A percentile compares a stretch with the other conserved stretches of the same genome.
Evolutionary conservation across 2,888 invertebrate genomes (phyloP).

Genomic region (Noctua fimbriata): DNA sequence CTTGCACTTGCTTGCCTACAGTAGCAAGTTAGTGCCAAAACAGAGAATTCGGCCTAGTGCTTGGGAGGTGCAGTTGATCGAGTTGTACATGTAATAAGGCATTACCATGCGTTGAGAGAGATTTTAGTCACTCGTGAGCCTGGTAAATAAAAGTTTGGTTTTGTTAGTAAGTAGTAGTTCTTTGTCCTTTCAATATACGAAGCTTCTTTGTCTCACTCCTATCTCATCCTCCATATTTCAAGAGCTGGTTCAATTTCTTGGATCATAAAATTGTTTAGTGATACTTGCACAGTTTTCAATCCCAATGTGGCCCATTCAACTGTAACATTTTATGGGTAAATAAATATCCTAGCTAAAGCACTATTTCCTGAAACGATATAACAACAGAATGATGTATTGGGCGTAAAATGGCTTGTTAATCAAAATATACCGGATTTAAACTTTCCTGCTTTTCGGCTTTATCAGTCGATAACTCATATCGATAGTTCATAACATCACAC

Average conservation of each 20-base stretch:
- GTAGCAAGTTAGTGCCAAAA: too few species aligned
- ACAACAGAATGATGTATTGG: neutral
- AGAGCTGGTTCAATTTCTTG: conserved; percentile 44
- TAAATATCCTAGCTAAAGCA: conserved; percentile 30
- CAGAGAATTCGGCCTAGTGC: too few species aligned
- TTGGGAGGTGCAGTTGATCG: too few species aligned
- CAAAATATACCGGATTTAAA: conserved; percentile 8
- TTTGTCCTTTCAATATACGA: conserved; percentile 5
- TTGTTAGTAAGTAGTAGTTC: too few species aligned
- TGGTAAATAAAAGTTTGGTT: neutral
- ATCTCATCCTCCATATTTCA: conserved; percentile 26
- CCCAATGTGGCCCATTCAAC: conserved; percentile 16
- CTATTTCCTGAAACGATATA: conserved; percentile 29
- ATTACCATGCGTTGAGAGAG: neutral
- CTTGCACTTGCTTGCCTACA: too few species aligned
- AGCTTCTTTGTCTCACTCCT: neutral
- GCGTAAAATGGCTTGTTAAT: neutral
- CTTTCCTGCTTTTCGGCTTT: conserved; percentile 1
- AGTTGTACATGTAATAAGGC: too few species aligned
- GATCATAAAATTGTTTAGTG: conserved; percentile 51
- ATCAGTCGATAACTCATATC: conserved; percentile 25
- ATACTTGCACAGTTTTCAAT: conserved; percentile 46
- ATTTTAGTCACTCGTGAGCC: neutral
- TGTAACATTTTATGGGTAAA: conserved; percentile 39
- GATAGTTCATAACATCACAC: neutral